Evolutionary conservation across 1,140 invertebrate genomes (phyloP).

Genomic region (Megalonaias nervosa): DNA sequence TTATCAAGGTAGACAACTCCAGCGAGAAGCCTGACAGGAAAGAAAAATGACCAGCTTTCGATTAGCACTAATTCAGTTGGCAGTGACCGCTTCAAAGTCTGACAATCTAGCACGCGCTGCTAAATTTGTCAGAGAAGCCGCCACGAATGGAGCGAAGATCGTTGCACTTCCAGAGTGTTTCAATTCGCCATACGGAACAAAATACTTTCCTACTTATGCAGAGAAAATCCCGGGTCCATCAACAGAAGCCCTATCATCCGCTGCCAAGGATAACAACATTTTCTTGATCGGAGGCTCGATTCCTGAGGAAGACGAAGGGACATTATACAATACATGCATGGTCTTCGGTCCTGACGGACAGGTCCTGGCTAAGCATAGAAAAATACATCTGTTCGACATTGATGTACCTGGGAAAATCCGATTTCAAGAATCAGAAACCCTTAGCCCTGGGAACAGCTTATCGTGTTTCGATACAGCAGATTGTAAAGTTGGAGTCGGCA

Average conservation of each 20-base stretch:
- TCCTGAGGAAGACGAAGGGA: constrained; percentile 82
- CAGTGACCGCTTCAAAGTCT: constrained; percentile 82
- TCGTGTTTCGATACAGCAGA: constrained; percentile 82
- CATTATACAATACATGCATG: constrained; percentile 92
- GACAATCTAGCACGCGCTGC: constrained; percentile 84
- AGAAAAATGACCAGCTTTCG: constrained; percentile 39
- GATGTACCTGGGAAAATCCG: constrained; percentile 92
- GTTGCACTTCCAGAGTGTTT: constrained; percentile 93
- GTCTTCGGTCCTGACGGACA: constrained; percentile 88
- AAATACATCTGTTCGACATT: constrained; percentile 95
- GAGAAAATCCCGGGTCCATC: constrained; percentile 85
- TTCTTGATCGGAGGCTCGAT: constrained; percentile 92
- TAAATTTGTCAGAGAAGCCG: constrained; percentile 82
- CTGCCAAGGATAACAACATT: constrained; percentile 84
- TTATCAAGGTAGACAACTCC: too few relatives aligned
- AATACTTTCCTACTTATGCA: constrained; percentile 89
- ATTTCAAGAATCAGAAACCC: constrained; percentile 92
- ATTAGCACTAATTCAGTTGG: constrained; percentile 85
- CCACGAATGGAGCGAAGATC: constrained; percentile 82
- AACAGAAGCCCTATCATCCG: constrained; percentile 79
- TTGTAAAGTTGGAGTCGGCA: constrained; percentile 90
- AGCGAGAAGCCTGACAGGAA: too few relatives aligned
- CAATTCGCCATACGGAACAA: constrained; percentile 94
- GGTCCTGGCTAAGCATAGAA: constrained; percentile 75
- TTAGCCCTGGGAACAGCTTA: constrained; percentile 83